Percentiles rank a stretch among this genome's conserved stretches.
These are phyloP conservation scores for Ametastegia equiseti DNA, from an alignment of 2,888 invertebrate genomes.

Conservation along the genomic window DNA sequence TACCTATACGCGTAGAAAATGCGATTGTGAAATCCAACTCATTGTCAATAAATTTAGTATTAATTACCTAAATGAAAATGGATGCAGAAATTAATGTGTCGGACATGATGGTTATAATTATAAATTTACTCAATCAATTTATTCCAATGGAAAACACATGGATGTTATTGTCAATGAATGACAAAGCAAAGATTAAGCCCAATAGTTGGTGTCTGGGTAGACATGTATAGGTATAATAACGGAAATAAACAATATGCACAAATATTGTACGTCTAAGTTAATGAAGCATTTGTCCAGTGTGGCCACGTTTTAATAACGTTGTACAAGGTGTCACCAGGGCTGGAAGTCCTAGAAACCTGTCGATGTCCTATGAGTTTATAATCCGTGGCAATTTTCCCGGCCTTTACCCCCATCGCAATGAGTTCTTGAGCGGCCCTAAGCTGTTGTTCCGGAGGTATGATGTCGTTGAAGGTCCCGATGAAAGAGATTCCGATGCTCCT, in stretches of 20 bases:
- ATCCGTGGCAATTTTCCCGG: slow-evolving; percentile 80
- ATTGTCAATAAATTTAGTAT: too few species aligned
- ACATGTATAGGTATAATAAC: neutral
- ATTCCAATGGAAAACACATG: too few species aligned
- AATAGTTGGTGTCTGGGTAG: too few species aligned
- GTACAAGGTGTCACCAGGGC: slow-evolving; percentile 53
- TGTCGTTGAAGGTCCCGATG: slow-evolving; percentile 83
- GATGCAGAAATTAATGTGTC: too few species aligned
- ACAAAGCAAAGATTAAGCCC: too few species aligned
- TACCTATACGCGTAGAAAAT: too few species aligned
- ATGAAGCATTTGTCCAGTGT: neutral
- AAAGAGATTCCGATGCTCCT: slow-evolving; percentile 85
- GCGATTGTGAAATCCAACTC: too few species aligned
- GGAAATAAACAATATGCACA: neutral
- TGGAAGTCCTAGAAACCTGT: slow-evolving; percentile 64
- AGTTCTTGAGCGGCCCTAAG: slow-evolving; percentile 81
- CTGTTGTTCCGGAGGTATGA: slow-evolving; percentile 65
- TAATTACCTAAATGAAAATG: too few species aligned
- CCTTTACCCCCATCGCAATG: slow-evolving; percentile 80
- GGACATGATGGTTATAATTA: too few species aligned
- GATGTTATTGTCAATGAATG: too few species aligned
- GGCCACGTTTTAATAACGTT: slow-evolving; percentile 52
- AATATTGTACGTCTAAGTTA: neutral
- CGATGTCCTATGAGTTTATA: slow-evolving; percentile 85
- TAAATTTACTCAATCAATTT: too few species aligned